Evolutionary conservation across 2,888 invertebrate species (phyloP).

Genomic region (Dysmachus trigonus): DNA sequence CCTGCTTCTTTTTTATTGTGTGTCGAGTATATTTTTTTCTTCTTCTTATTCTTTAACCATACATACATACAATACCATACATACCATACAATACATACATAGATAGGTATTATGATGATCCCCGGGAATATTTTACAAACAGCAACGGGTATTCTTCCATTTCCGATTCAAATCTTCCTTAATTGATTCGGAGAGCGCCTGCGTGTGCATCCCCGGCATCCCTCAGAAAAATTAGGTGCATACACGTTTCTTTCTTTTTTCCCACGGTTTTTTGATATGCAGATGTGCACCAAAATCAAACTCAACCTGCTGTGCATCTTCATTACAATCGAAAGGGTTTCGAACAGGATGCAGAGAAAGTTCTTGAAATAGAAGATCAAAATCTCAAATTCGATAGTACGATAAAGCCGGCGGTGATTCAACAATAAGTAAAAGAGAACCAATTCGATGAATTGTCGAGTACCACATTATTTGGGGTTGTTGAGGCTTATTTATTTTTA

Average conservation of each 20-base stretch:
- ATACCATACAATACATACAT: too few relatives aligned
- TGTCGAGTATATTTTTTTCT: constrained; percentile 12
- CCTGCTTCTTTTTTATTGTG: constrained; percentile 8
- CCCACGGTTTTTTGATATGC: constrained; percentile 35
- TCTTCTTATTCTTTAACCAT: too few relatives aligned
- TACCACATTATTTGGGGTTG: too few relatives aligned
- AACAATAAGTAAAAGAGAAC: too few relatives aligned
- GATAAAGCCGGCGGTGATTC: neutral
- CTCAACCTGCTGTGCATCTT: constrained; percentile 24
- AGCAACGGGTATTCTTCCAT: constrained; percentile 12
- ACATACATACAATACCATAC: too few relatives aligned
- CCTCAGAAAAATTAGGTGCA: neutral
- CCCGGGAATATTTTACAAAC: neutral
- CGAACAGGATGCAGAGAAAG: constrained; percentile 7
- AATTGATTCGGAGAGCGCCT: constrained; percentile 29
- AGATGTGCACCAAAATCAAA: constrained; percentile 28
- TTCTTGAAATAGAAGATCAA: neutral
- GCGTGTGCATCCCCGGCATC: neutral
- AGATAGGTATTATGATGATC: neutral
- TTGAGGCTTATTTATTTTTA: too few relatives aligned
- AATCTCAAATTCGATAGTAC: neutral
- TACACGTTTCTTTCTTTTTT: constrained; percentile 7
- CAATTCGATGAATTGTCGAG: too few relatives aligned
- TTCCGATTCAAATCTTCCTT: constrained; percentile 38
- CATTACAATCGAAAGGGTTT: constrained; percentile 7